Percentiles rank a stretch among this genome's conserved stretches.
Evolutionary conservation across 2,797 vertebrate genomes (phyloP).

Genomic region (Natrix natrix): DNA sequence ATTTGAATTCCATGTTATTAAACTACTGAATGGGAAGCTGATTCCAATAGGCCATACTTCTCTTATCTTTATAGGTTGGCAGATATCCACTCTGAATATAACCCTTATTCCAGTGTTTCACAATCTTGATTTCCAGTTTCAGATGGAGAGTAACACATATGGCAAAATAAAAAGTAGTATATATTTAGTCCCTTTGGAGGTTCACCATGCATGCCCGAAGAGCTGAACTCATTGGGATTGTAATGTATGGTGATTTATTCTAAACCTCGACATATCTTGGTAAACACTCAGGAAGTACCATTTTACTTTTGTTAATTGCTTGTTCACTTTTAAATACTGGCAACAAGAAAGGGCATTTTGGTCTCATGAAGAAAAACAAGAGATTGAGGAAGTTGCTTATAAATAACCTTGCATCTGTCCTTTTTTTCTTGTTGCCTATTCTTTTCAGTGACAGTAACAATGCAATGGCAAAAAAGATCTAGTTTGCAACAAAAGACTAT

Average conservation of each 20-base stretch:
- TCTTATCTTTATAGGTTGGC: not conserved
- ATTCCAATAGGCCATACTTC: not conserved
- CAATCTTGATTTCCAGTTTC: not conserved
- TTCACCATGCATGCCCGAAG: not conserved
- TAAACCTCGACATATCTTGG: not conserved
- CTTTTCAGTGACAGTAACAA: constrained; percentile 26
- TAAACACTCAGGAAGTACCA: not conserved
- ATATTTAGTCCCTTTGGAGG: not conserved
- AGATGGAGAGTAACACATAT: not conserved
- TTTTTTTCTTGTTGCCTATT: constrained; percentile 11
- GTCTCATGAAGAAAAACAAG: constrained; percentile 32
- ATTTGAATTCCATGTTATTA: not conserved
- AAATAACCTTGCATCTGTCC: constrained; percentile 22
- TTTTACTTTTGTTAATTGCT: constrained; percentile 29
- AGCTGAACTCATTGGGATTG: not conserved
- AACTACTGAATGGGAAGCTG: not conserved
- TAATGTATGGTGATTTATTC: not conserved
- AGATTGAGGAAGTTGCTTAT: constrained; percentile 27
- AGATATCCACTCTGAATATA: not conserved
- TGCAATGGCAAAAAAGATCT: not conserved
- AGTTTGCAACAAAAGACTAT: not conserved
- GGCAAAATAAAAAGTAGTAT: not conserved
- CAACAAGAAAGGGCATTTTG: not conserved
- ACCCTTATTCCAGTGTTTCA: not conserved
- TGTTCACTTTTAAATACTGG: constrained; percentile 20